phyloP scores from a whole-genome alignment of 2,113 vertebrate genomes.

The Colistium nudipinnis region DNA sequence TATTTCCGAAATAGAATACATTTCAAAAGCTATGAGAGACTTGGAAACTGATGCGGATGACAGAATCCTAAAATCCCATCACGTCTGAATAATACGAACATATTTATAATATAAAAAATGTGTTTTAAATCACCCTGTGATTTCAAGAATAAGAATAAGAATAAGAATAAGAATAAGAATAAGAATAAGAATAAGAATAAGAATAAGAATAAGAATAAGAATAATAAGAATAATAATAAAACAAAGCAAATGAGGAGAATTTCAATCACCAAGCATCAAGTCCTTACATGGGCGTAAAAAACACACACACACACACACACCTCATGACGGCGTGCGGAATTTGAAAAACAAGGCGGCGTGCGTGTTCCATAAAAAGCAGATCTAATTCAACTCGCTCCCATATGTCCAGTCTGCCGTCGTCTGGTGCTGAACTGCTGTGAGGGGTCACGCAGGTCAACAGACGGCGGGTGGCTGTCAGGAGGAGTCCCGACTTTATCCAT shows the following conservation, averaged over 20 bases:
- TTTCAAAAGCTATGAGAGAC: too few relatives aligned
- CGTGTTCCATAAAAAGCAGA: conserved; percentile 13
- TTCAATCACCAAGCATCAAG: conserved; percentile 20
- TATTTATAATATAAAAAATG: too few relatives aligned
- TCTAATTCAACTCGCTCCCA: conserved; percentile 8
- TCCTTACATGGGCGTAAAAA: not conserved
- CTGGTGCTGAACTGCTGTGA: conserved; percentile 23
- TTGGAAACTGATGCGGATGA: not conserved
- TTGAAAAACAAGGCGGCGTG: conserved; percentile 16
- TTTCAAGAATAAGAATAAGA: too few relatives aligned
- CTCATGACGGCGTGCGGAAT: not conserved
- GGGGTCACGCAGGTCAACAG: conserved; percentile 42
- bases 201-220: too few relatives aligned
- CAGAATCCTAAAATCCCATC: not conserved
- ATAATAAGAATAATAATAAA: too few relatives aligned
- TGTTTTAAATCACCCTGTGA: too few relatives aligned
- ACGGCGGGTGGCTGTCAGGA: conserved; percentile 50
- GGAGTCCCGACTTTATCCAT: conserved; percentile 62
- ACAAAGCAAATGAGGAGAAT: not conserved
- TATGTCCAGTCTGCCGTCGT: conserved; percentile 26
- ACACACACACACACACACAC: not conserved
- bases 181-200: too few relatives aligned
- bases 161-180: too few relatives aligned
- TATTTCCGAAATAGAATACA: too few relatives aligned
- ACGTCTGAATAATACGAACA: not conserved